Evolutionary conservation across 2,797 vertebrate genomes (phyloP).

Genomic region (Sciaenops ocellatus): DNA sequence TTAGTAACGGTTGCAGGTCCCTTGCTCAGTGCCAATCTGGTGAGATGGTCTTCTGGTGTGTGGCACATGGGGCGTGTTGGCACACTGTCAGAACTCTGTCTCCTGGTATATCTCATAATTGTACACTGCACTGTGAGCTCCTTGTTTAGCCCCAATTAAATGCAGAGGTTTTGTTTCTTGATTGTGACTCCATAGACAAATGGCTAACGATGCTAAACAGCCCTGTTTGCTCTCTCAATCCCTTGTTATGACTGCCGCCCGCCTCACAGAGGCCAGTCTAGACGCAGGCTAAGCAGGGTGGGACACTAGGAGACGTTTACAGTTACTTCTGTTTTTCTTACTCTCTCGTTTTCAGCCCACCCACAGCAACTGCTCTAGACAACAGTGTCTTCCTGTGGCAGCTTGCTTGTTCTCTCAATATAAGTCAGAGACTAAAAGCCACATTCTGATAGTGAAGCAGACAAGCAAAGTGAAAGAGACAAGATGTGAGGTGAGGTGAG

Average conservation of each 20-base stretch:
- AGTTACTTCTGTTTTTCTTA: conserved; percentile 77
- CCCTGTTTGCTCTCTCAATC: conserved; percentile 74
- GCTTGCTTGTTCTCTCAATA: conserved; percentile 67
- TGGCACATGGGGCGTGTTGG: conserved; percentile 65
- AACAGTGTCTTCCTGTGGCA: conserved; percentile 75
- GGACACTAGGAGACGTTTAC: conserved; percentile 76
- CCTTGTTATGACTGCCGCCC: conserved; percentile 78
- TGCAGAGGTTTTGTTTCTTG: conserved; percentile 59
- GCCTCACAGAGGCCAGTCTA: conserved; percentile 73
- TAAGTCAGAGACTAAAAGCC: conserved; percentile 75
- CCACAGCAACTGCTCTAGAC: conserved; percentile 77
- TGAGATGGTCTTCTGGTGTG: conserved; percentile 71
- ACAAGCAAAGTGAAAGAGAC: conserved; percentile 51
- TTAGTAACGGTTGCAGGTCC: conserved; percentile 71
- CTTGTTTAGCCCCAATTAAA: conserved; percentile 74
- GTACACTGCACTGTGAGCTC: conserved; percentile 57
- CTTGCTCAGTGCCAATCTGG: conserved; percentile 70
- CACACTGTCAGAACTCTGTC: conserved; percentile 64
- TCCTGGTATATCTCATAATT: conserved; percentile 77
- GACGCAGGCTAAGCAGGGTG: conserved; percentile 81
- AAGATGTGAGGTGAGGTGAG: conserved; percentile 8
- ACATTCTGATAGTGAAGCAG: conserved; percentile 52
- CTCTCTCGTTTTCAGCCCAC: conserved; percentile 73
- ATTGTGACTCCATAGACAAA: conserved; percentile 60
- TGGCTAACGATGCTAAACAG: conserved; percentile 52